Evolutionary conservation across 2,797 vertebrate genomes (phyloP).

Genomic region (Capromys pilorides): DNA sequence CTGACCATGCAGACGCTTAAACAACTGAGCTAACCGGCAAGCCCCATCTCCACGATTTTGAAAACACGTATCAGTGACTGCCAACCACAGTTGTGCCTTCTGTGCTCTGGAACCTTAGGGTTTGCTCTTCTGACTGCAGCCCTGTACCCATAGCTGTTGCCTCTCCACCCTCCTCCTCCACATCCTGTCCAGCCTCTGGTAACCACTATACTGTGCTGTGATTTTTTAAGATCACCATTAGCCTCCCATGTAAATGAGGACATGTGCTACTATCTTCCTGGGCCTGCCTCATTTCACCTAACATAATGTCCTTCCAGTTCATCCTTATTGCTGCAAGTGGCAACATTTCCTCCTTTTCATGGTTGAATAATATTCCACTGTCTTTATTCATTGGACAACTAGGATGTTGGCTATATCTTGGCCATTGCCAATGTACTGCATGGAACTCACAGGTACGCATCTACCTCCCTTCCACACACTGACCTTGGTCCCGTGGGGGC

Average conservation of each 20-base stretch:
- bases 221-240: background rate
- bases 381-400: background rate
- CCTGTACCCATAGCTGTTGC: background rate
- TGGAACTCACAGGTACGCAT: background rate
- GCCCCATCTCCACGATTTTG: too few relatives aligned
- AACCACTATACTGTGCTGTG: too few relatives aligned
- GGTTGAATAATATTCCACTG: background rate
- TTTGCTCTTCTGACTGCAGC: background rate
- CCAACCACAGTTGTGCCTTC: background rate
- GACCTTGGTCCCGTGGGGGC: background rate
- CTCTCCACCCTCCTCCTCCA: background rate
- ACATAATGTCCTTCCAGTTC: background rate
- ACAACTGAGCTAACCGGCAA: too few relatives aligned
- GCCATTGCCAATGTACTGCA: background rate
- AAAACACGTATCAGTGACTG: background rate
- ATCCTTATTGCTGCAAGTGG: background rate
- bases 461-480: background rate
- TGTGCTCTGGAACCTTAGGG: background rate
- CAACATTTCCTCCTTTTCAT: background rate
- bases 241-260: background rate
- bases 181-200: background rate
- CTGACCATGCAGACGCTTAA: too few relatives aligned
- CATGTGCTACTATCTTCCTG: background rate
- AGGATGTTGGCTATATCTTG: background rate
- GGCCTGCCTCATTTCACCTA: background rate